Base-by-base conservation (phyloP, 2,113 vertebrate species). In the Brachypteracias leptosomus region DNA sequence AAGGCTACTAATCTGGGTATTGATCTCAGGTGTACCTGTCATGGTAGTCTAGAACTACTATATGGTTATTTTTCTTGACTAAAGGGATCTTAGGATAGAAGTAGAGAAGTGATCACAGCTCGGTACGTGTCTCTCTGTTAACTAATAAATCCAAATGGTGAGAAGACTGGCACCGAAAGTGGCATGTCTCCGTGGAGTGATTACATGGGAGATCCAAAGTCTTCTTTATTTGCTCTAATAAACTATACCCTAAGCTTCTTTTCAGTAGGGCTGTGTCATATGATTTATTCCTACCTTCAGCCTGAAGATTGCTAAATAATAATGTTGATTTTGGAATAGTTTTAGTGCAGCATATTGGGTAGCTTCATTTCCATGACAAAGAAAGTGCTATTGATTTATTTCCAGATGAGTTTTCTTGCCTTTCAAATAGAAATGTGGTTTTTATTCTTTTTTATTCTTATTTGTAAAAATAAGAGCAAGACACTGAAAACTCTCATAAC, bases 231-330 rank as follows among this genome's bases (percentile, higher is more conserved):
- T 93, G 15, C 28, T 79, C 3, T 31, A 46, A 59, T 78, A 78
- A 85, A 38, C 65, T 31, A 66, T 36, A 17, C 9, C 16, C 10
- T 61, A 40, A 76, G 11, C 19, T 65, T 38, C 11, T 68, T 93
- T 85, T 67, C 0, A 0, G 6, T 46, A 65, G n/a, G n/a, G 9
- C 11, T 29, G 8, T 38, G 42, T 78, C 0, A 1, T 70, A 17
- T 57, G 21, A 42, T 76, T 82, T 88, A 58, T 68, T 90, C 36
- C n/a, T 76, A 20, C 36, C 36, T 76, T 83, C 51, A 92, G 19
- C 40, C 8, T 70, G 33, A 76, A 72, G 24, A 31, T 35, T 89
- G 20, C 17, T 68, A 36, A 70, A 58, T 57, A 12, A 13, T 71
- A 62, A 40, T 73, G 33, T 68, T 68, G 40, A 58, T 87, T 94